Percentiles rank a stretch among this genome's conserved stretches.
These are phyloP conservation scores for Megaceryle maxima DNA, from an alignment of 2,113 vertebrate species.

Conservation along the genomic window DNA sequence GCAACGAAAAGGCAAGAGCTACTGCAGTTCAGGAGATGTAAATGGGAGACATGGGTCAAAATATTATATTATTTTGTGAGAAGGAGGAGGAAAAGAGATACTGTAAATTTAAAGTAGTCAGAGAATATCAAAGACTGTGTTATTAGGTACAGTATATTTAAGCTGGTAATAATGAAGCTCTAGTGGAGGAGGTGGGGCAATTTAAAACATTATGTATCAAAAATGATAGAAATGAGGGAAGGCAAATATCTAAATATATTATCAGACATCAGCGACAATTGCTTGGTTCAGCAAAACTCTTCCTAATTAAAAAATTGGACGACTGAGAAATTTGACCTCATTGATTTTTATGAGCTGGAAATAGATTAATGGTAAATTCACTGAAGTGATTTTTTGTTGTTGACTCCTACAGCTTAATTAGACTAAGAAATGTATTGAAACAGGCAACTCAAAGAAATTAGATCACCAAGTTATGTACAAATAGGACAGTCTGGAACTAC, in stretches of 20 bases:
- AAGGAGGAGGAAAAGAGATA: background rate
- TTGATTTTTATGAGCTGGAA: background rate
- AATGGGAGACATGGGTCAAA: background rate
- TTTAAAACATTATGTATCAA: background rate
- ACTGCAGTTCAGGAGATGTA: background rate
- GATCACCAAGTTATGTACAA: background rate
- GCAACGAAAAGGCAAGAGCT: background rate
- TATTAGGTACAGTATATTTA: constrained; percentile 4
- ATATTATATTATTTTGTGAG: background rate
- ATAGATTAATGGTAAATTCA: background rate
- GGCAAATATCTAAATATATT: constrained; percentile 2
- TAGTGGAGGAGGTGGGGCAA: background rate
- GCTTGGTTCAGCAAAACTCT: constrained; percentile 38
- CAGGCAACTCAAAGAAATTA: background rate
- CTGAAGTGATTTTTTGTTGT: background rate
- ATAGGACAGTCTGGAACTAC: background rate
- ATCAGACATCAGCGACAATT: background rate
- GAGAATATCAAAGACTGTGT: background rate
- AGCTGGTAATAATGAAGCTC: background rate
- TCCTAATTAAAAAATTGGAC: background rate
- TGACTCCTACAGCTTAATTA: background rate
- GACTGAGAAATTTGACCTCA: constrained; percentile 10
- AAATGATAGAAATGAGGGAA: constrained; percentile 10
- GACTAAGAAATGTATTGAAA: background rate
- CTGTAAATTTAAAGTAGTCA: constrained; percentile 18